Evolutionary conservation across 2,797 vertebrate species (phyloP).

Genomic region (Oceanodroma leucorhoa): DNA sequence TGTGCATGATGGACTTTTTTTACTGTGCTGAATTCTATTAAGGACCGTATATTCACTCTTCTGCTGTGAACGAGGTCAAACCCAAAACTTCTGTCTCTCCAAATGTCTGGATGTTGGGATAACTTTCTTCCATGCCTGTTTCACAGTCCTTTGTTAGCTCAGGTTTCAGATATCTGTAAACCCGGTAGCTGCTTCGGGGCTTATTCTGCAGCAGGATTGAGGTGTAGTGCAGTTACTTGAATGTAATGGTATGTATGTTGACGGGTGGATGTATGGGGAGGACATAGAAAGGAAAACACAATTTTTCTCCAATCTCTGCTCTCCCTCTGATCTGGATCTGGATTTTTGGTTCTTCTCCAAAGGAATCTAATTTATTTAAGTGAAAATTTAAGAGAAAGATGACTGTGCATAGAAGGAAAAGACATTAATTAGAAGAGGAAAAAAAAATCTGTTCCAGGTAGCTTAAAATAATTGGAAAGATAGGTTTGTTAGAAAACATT

Average conservation of each 20-base stretch:
- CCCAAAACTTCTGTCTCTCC: background rate
- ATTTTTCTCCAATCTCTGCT: background rate
- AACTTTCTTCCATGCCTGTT: background rate
- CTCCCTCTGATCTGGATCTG: background rate
- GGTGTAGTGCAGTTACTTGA: background rate
- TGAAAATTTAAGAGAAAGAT: background rate
- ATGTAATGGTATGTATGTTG: background rate
- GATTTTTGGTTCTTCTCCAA: background rate
- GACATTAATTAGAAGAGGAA: background rate
- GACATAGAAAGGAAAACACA: background rate
- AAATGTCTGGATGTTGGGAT: background rate
- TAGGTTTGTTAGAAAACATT: background rate
- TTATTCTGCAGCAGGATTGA: background rate
- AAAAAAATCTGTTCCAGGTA: background rate
- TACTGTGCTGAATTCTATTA: background rate
- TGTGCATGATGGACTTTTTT: background rate
- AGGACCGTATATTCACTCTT: background rate
- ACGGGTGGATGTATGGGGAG: background rate
- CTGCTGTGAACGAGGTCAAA: background rate
- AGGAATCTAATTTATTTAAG: background rate
- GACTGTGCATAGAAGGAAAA: background rate
- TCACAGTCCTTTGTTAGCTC: background rate
- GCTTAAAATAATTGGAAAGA: background rate
- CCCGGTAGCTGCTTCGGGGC: accelerated
- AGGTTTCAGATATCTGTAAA: background rate